Conservation (phyloP, 2,113 vertebrate genomes). For the Erythrolamprus reginae region DNA sequence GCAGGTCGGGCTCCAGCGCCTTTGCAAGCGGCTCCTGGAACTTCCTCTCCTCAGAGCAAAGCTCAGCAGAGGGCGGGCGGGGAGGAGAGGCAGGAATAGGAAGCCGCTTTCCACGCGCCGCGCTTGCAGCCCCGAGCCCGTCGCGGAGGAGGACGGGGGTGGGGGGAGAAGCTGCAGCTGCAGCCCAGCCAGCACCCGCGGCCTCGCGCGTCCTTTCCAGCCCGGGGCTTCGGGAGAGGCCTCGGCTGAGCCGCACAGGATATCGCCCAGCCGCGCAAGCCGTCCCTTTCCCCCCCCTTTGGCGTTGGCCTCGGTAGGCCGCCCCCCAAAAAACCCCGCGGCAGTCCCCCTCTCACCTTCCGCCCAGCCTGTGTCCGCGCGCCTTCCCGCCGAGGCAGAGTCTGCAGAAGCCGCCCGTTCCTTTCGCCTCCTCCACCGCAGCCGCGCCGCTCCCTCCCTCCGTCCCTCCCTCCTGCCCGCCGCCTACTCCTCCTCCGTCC, state of each 20-base stretch:
- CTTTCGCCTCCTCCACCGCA: not conserved
- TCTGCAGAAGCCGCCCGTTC: not conserved
- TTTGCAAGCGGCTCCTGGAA: not conserved
- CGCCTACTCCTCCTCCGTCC: not conserved
- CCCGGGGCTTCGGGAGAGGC: constrained; percentile 21
- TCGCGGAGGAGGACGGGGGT: not conserved
- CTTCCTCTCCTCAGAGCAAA: no score
- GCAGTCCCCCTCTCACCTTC: not conserved
- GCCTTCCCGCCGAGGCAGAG: not conserved
- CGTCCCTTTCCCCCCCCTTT: not conserved
- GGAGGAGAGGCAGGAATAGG: not conserved
- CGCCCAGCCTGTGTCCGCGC: not conserved
- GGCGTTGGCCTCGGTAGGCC: not conserved
- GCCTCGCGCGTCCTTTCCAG: not conserved
- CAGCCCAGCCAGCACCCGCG: not conserved
- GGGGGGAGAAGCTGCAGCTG: no score
- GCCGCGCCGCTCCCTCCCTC: not conserved
- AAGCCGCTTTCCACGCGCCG: not conserved
- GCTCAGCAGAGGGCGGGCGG: not conserved
- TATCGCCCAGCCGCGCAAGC: not conserved
- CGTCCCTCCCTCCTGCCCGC: no score
- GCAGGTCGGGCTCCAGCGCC: not conserved
- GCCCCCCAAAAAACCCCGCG: not conserved
- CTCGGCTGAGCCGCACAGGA: not conserved
- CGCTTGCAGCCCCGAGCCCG: not conserved